A percentile compares a stretch with the other conserved stretches of the same genome.
Evolutionary conservation across 2,888 invertebrate genomes (phyloP).

Genomic region (Nyleta sp.): DNA sequence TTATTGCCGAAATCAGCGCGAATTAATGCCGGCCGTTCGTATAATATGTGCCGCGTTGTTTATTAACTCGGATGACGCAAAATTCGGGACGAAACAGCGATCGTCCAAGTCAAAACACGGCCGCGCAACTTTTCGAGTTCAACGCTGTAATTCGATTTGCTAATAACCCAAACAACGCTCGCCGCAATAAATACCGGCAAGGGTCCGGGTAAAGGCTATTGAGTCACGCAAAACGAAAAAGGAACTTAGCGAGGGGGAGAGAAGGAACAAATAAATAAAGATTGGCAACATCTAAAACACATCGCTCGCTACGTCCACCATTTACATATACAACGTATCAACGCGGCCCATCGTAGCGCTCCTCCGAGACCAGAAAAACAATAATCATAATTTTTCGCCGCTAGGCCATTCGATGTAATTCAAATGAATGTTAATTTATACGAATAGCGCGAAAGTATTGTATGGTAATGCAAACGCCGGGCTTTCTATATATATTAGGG

Average conservation of each 20-base stretch:
- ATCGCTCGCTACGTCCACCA: neutral
- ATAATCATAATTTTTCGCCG: conserved; percentile 51
- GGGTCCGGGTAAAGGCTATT: neutral
- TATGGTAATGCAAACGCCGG: conserved; percentile 44
- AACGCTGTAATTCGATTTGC: neutral
- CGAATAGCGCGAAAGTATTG: conserved; percentile 54
- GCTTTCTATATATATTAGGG: conserved; percentile 8
- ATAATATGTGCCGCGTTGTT: neutral
- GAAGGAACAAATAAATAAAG: neutral
- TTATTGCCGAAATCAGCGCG: conserved; percentile 41
- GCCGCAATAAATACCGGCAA: conserved; percentile 5
- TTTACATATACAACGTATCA: conserved; percentile 45
- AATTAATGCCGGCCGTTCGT: conserved; percentile 8
- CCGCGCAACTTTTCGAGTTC: neutral
- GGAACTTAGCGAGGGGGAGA: neutral
- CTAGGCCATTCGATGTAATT: conserved; percentile 43
- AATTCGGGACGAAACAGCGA: neutral
- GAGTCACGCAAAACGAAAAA: neutral
- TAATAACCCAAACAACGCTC: conserved; percentile 11
- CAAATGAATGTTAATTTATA: conserved; percentile 61
- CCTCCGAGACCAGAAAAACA: conserved; percentile 34
- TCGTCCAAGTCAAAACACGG: conserved; percentile 13
- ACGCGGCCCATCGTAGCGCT: conserved; percentile 21
- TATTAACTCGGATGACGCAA: no score
- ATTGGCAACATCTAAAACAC: conserved; percentile 20